These are phyloP conservation scores for Nyctibius grandis DNA, from an alignment of 2,797 vertebrate genomes.

Conservation along the genomic window DNA sequence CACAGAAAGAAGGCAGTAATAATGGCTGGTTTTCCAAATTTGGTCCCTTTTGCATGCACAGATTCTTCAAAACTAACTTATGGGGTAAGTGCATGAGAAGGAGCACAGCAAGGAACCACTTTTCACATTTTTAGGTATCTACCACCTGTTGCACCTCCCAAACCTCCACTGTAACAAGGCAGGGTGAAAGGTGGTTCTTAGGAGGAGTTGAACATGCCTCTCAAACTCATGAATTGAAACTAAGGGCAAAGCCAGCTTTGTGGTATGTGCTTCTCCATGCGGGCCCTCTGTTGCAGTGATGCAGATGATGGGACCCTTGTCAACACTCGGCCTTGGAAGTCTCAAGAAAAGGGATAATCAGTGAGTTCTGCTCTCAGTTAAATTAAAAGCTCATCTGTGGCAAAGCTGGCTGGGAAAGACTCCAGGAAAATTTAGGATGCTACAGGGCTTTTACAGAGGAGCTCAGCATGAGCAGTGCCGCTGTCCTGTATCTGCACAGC, in stretches of 20 bases:
- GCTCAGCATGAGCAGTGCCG: not conserved
- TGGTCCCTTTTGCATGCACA: not conserved
- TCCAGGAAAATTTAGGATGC: not conserved
- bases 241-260: not conserved
- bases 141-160: not conserved
- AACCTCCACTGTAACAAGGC: not conserved
- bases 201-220: not conserved
- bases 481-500: not conserved
- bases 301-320: accelerated
- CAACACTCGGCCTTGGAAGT: not conserved
- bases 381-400: not conserved
- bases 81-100: not conserved
- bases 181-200: not conserved
- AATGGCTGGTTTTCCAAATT: not conserved
- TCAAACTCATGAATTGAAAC: not conserved
- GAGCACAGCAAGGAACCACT: not conserved
- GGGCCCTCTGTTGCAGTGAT: not conserved
- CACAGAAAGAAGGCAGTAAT: not conserved
- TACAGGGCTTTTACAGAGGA: not conserved
- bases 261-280: not conserved
- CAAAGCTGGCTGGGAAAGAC: not conserved
- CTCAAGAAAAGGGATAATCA: not conserved
- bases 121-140: not conserved
- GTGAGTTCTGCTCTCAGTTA: not conserved
- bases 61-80: not conserved